Evolutionary conservation across 2,888 invertebrate species (phyloP).

Genomic region (Holacanthella duospinosa): DNA sequence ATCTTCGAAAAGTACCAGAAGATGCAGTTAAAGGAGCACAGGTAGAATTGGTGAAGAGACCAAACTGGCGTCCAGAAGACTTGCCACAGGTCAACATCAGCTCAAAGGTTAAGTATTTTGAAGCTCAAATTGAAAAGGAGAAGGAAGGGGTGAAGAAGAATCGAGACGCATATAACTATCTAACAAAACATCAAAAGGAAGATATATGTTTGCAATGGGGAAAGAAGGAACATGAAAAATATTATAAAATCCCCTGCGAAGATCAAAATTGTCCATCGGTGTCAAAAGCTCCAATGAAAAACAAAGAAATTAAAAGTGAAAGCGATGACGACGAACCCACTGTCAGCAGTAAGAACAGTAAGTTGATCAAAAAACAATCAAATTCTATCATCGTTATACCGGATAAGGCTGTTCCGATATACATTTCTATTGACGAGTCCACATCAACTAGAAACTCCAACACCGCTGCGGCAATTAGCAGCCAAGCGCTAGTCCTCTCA

Average conservation of each 20-base stretch:
- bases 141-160: neutral
- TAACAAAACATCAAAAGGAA: neutral
- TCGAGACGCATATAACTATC: neutral
- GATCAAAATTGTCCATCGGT: neutral
- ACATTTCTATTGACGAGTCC: neutral
- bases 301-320: too few species aligned
- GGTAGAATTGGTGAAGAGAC: too few species aligned
- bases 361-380: neutral
- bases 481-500: neutral
- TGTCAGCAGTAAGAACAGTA: neutral
- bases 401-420: neutral
- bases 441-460: neutral
- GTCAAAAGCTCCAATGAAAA: neutral
- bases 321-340: too few species aligned
- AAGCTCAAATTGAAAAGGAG: neutral
- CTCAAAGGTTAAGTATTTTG: neutral
- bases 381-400: neutral
- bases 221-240: neutral
- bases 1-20: too few species aligned
- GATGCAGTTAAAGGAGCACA: too few species aligned
- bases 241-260: neutral
- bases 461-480: neutral
- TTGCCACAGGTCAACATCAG: neutral
- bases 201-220: neutral
- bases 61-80: neutral